These are phyloP conservation scores for Hypomecis atomaria DNA, from an alignment of 2,888 invertebrate species.

Conservation along the genomic window DNA sequence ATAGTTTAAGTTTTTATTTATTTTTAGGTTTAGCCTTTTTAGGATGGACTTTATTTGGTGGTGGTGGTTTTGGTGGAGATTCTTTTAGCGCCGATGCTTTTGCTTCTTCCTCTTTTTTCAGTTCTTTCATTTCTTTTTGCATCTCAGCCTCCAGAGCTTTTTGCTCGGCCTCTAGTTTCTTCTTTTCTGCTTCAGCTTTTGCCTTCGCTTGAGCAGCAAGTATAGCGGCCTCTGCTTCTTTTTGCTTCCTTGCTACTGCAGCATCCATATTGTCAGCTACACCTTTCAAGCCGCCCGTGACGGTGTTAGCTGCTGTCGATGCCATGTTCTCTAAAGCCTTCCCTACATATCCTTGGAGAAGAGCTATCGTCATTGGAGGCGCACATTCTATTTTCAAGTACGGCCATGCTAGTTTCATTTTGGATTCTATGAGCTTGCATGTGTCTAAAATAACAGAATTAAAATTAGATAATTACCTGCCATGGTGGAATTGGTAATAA, in stretches of 20 bases:
- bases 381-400: constrained; percentile 73
- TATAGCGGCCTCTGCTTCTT: constrained; percentile 54
- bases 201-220: constrained; percentile 56
- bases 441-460: constrained; percentile 55
- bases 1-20: constrained; percentile 1
- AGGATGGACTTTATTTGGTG: too few relatives aligned
- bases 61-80: constrained; percentile 31
- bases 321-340: constrained; percentile 56
- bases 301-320: constrained; percentile 45
- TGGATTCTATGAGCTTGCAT: constrained; percentile 52
- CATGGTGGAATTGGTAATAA: too few relatives aligned
- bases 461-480: too few relatives aligned
- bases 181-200: constrained; percentile 54
- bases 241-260: constrained; percentile 48
- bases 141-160: constrained; percentile 42
- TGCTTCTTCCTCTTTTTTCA: constrained; percentile 7
- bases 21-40: constrained; percentile 35
- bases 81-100: constrained; percentile 23
- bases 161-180: constrained; percentile 47
- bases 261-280: constrained; percentile 59
- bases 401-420: constrained; percentile 59
- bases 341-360: constrained; percentile 61
- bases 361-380: constrained; percentile 63
- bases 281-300: constrained; percentile 51
- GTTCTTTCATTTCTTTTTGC: constrained; percentile 43